These are phyloP conservation scores for Spermophilus dauricus DNA, from an alignment of 2,113 vertebrate genomes.

Conservation along the genomic window DNA sequence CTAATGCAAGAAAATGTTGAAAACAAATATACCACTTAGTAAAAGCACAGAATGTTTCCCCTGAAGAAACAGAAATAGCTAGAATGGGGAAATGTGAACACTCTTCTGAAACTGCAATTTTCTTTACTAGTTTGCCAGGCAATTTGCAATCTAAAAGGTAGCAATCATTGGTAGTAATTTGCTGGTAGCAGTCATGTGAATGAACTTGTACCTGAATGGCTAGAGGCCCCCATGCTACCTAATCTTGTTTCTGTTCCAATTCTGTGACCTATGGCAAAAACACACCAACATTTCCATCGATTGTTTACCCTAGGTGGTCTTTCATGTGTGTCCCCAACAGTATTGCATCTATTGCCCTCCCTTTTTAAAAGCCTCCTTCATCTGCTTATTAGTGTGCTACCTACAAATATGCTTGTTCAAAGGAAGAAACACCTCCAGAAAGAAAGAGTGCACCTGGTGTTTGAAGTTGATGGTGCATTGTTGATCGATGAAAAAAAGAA, in stretches of 20 bases:
- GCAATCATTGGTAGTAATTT: background rate
- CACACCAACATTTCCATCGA: background rate
- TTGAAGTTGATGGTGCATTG: slow-evolving; percentile 39
- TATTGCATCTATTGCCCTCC: background rate
- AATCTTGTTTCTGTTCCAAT: background rate
- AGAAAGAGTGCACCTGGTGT: slow-evolving; percentile 23
- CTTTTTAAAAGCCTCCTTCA: background rate
- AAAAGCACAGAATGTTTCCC: background rate
- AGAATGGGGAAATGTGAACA: background rate
- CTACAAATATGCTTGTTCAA: slow-evolving; percentile 39
- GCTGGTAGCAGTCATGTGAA: background rate
- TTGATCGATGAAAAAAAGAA: slow-evolving; percentile 43
- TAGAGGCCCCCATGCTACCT: background rate
- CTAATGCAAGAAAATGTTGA: background rate
- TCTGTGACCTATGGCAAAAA: background rate
- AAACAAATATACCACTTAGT: background rate
- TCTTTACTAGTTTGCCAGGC: background rate
- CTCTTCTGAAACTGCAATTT: background rate
- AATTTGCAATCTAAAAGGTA: background rate
- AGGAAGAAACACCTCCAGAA: slow-evolving; percentile 54
- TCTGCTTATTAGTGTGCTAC: background rate
- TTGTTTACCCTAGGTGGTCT: background rate
- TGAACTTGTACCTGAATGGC: background rate
- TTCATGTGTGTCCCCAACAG: background rate
- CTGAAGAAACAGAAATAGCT: background rate